Conservation (phyloP, 2,888 invertebrate genomes). For the Minunthozetes semirufus region DNA sequence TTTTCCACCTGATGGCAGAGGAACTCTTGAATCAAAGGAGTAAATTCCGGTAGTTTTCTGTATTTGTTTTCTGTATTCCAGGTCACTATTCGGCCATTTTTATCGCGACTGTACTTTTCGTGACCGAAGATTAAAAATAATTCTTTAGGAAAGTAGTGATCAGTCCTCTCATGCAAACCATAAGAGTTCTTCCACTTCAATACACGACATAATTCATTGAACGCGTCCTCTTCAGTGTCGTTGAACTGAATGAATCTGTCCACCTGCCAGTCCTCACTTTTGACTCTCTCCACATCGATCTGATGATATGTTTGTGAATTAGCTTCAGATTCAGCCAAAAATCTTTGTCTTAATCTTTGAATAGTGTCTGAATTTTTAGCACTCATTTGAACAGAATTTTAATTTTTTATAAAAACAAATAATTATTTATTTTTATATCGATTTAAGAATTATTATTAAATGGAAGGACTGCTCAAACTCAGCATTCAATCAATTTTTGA, state of each 20-base stretch:
- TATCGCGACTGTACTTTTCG: conserved; percentile 15
- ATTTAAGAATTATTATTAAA: too few relatives aligned
- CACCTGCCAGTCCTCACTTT: conserved; percentile 25
- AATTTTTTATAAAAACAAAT: not conserved
- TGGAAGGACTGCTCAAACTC: too few relatives aligned
- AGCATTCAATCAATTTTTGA: too few relatives aligned
- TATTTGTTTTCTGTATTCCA: not conserved
- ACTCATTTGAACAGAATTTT: not conserved
- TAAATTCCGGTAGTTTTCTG: not conserved
- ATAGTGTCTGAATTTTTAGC: not conserved
- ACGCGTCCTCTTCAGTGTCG: conserved; percentile 18
- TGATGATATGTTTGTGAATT: conserved; percentile 25
- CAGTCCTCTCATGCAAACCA: conserved; percentile 24
- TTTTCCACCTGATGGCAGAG: not conserved
- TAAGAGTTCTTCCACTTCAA: conserved; percentile 33
- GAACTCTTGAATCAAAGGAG: not conserved
- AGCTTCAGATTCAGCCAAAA: not conserved
- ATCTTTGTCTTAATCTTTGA: not conserved
- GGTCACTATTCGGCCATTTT: not conserved
- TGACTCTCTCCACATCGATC: conserved; percentile 29
- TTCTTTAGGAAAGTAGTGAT: conserved; percentile 34
- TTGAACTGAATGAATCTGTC: conserved; percentile 12
- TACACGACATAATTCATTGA: not conserved
- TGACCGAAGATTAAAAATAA: conserved; percentile 15
- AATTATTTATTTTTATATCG: too few relatives aligned